phyloP scores from a whole-genome alignment of 2,113 vertebrate species.

The Misgurnus mizolepis region DNA sequence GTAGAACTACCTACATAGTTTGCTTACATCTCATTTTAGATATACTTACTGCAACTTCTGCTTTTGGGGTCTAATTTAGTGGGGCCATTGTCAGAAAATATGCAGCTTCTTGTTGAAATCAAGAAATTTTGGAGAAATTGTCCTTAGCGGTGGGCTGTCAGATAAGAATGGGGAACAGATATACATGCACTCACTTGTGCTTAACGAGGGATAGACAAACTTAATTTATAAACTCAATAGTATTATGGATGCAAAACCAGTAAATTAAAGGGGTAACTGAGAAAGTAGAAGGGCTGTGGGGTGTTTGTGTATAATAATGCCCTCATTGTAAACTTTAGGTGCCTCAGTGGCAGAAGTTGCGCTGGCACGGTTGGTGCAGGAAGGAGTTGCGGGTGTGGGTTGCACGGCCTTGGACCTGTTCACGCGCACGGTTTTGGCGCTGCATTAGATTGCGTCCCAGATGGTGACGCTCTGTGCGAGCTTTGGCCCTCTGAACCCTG shows the following conservation, averaged over 20 bases:
- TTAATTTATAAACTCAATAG: slow-evolving; percentile 4
- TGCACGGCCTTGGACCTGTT: slow-evolving; percentile 77
- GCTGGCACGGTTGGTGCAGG: slow-evolving; percentile 93
- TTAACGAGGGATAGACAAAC: neutral
- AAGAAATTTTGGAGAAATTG: neutral
- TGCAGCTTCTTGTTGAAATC: neutral
- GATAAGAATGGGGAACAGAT: neutral
- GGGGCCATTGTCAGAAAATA: neutral
- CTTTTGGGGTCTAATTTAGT: neutral
- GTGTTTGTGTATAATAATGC: slow-evolving; percentile 59
- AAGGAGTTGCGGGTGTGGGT: slow-evolving; percentile 79
- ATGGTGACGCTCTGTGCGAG: slow-evolving; percentile 82
- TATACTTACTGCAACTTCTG: neutral
- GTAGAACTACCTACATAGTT: neutral
- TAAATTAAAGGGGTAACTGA: slow-evolving; percentile 3
- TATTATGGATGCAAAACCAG: neutral
- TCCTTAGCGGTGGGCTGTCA: slow-evolving; percentile 15
- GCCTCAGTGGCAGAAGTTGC: slow-evolving; percentile 90
- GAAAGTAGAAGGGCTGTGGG: neutral
- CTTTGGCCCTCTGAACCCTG: slow-evolving; percentile 85
- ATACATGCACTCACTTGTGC: slow-evolving; percentile 5
- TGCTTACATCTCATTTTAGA: neutral
- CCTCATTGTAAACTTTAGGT: slow-evolving; percentile 64
- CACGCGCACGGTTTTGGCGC: slow-evolving; percentile 88
- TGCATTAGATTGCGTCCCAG: slow-evolving; percentile 87